Base-by-base conservation (phyloP, 2,888 invertebrate genomes). In the Sialis lutaria region DNA sequence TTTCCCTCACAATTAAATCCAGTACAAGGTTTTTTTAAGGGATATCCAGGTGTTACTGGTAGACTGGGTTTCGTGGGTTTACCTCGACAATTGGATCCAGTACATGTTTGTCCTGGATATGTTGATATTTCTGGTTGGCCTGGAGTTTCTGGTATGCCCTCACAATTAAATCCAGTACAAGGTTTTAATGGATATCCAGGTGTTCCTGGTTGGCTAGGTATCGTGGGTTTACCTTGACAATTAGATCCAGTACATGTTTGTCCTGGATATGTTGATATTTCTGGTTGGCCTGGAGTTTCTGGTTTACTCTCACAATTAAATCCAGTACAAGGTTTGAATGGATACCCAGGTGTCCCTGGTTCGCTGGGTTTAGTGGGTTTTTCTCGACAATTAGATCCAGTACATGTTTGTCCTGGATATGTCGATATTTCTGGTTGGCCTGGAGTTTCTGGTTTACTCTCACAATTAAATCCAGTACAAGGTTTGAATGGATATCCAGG, bases 41-140 rank as follows among this genome's bases (percentile, higher is more conserved):
- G 41, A n/a, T 30, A 3, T 5, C 63, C 67, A 39, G 64, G 58
- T 6, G 49, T 49, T 42, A 62, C 64, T 9, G 62, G 60, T 4
- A 54, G 53, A 9, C 61, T 61, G 10, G 60, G 55, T 4, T 53
- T 43, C 33, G 59, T 57, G 7, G 59, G 55, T 22, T 45, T 45
- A 22, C 59, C 58, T 35, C 61, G 61, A 33, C 49, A 48, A 3
- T 51, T 53, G 33, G 56, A 57, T 42, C 34, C 39, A 9, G 37
- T 6, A 40, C 40, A 33, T 6, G 41, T 12, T 41, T 51, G 48
- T 44, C 48, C 51, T 31, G 54, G 51, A 12, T 48, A 42, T 30
- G 46, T 47, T 10, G 48, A 12, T 22, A 40, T 32, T 34, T 34
- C 34, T 34, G 34, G 34, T 34, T 9, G 6, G 34, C 34, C 34